These are phyloP conservation scores for Pteropus alecto DNA, from an alignment of 2,113 vertebrate species.

Conservation along the genomic window DNA sequence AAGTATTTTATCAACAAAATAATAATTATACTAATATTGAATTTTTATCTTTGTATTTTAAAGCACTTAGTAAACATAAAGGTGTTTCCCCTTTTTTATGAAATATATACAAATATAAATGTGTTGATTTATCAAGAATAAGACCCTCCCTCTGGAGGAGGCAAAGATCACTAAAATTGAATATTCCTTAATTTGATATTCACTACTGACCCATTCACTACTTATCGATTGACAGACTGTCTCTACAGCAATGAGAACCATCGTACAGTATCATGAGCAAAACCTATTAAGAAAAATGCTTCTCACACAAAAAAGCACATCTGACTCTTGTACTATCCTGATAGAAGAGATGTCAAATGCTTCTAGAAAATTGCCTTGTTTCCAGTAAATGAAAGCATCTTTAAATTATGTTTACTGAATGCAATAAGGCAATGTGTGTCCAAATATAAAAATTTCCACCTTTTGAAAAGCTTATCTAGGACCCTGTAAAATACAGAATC, in stretches of 20 bases:
- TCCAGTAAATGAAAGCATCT: background rate
- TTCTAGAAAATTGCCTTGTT: conserved; percentile 6
- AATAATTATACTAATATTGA: background rate
- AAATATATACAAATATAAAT: background rate
- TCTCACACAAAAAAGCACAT: background rate
- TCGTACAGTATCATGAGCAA: background rate
- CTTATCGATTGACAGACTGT: background rate
- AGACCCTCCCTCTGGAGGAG: background rate
- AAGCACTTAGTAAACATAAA: background rate
- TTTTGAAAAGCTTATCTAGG: background rate
- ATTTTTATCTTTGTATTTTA: background rate
- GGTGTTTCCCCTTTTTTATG: background rate
- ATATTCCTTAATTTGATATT: background rate
- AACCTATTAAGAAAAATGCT: background rate
- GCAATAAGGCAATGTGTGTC: background rate
- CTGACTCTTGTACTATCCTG: conserved; percentile 16
- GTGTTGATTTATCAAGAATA: background rate
- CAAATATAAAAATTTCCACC: background rate
- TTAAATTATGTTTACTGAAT: conserved; percentile 39
- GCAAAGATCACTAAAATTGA: background rate
- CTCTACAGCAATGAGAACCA: background rate
- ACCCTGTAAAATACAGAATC: background rate
- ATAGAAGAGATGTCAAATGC: conserved; percentile 53
- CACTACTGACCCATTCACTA: background rate
- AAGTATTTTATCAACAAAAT: background rate